Base-by-base conservation (phyloP, 2,888 invertebrate species). In the Zaprionus obscuricornis region DNA sequence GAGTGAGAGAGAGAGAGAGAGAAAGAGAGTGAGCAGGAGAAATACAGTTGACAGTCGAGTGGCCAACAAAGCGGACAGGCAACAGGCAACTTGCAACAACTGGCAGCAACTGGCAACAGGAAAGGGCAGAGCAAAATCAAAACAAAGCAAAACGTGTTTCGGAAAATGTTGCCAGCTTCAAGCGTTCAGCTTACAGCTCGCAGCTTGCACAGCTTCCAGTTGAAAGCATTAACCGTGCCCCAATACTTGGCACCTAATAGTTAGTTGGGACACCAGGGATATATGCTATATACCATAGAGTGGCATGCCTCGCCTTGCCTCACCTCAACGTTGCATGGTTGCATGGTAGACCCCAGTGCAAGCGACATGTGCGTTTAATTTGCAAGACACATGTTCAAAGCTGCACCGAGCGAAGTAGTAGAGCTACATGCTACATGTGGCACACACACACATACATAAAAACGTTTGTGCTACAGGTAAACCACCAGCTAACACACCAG, bases 321-420 rank as follows among this genome's bases (percentile, higher is more conserved):
- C n/a, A n/a, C n/a, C n/a, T n/a, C n/a, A n/a, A n/a, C n/a, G n/a
- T n/a, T n/a, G n/a, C n/a, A n/a, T n/a, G n/a, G n/a, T n/a, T n/a
- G n/a, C n/a, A n/a, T n/a, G n/a, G n/a, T n/a, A n/a, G n/a, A n/a
- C n/a, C n/a, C n/a, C n/a, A n/a, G 54, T 54, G 31, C 8, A 51
- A 64, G 66, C 79, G 76, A 78, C 88, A 87, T 84, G 85, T 88
- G 85, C 87, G 82, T 88, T 88, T 88, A 88, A 88, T 88, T 88
- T 88, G 87, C 87, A 85, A 86, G 88, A 88, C 84, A 86, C 69
- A 81, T 83, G 74, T 70, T 66, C 40, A 46, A n/a, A 17, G 47
- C 54, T 24, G 57, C 42, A 57, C 42, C 56, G 55, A 39, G 10
- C 10, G 5, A 13, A n/a, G n/a, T n/a, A n/a, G n/a, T 10, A 16